Conservation (phyloP, 2,797 vertebrate species). For the Spatula clypeata region DNA sequence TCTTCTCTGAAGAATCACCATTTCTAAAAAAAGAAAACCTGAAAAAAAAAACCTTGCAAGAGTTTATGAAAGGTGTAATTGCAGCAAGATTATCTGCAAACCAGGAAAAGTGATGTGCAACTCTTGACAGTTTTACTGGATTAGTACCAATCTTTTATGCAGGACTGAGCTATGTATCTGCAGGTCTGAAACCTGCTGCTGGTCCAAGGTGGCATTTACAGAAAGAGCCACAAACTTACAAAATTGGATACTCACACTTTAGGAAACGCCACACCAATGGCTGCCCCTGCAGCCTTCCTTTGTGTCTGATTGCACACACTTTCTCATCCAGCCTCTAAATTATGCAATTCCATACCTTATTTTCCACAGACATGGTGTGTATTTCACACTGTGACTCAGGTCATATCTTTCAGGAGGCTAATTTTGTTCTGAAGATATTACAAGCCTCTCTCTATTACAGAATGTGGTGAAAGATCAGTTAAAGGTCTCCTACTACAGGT, state of each 20-base stretch:
- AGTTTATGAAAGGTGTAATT: not conserved
- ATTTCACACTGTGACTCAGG: not conserved
- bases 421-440: not conserved
- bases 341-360: not conserved
- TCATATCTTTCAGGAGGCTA: not conserved
- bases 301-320: fast-evolving
- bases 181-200: not conserved
- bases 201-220: fast-evolving
- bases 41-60: fast-evolving
- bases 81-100: not conserved
- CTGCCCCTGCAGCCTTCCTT: not conserved
- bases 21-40: not conserved
- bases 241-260: fast-evolving
- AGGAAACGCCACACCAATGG: fast-evolving
- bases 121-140: not conserved
- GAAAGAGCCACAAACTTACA: not conserved
- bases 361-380: not conserved
- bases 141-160: fast-evolving
- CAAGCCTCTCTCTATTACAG: not conserved
- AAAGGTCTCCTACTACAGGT: not conserved
- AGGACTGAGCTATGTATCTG: not conserved
- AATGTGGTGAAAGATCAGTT: fast-evolving
- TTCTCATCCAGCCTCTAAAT: not conserved
- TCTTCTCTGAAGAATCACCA: not conserved
- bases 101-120: fast-evolving